A percentile compares a stretch with the other conserved stretches of the same genome.
Evolutionary conservation across 2,888 invertebrate species (phyloP).

Genomic region (Thera britannica): DNA sequence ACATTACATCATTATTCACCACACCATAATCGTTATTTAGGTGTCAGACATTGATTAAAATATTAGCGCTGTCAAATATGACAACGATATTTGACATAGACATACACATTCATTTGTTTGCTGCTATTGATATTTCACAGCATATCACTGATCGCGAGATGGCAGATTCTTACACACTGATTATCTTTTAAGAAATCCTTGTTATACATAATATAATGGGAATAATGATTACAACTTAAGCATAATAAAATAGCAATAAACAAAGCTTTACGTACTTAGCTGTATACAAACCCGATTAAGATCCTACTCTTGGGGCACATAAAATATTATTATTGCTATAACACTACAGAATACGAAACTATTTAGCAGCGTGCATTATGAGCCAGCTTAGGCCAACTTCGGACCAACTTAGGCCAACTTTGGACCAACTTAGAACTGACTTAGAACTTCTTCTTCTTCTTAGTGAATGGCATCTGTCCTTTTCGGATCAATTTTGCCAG

Average conservation of each 20-base stretch:
- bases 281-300: conserved; percentile 13
- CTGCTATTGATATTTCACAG: no score
- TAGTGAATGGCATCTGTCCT: conserved; percentile 6
- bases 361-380: conserved; percentile 14
- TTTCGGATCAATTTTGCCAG: conserved; percentile 6
- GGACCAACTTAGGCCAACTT: conserved; percentile 22
- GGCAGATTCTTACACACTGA: no score
- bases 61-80: no score
- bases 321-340: conserved; percentile 16
- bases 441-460: neutral
- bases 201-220: no score
- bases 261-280: neutral
- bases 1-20: no score
- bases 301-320: conserved; percentile 3
- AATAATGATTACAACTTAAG: neutral
- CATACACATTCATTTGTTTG: no score
- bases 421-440: conserved; percentile 12
- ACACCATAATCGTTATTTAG: no score
- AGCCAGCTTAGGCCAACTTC: conserved; percentile 18
- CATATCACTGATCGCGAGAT: no score
- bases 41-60: no score
- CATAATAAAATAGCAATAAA: conserved; percentile 5
- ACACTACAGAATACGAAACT: conserved; percentile 14
- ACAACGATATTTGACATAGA: no score
- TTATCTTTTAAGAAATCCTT: neutral